phyloP scores from a whole-genome alignment of 2,888 invertebrate species.

The Pomacea canaliculata region DNA sequence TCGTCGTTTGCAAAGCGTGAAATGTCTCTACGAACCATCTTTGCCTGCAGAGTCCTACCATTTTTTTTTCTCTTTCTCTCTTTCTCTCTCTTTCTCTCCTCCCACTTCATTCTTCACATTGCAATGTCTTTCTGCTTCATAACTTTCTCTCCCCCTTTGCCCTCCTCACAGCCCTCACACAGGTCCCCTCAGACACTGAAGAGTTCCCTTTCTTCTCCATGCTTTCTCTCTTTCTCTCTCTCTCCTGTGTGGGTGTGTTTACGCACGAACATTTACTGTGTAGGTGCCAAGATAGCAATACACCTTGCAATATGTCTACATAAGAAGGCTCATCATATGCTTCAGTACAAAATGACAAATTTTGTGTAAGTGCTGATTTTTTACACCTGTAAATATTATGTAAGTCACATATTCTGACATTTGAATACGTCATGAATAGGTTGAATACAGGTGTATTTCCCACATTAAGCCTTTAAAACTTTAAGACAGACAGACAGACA shows the following conservation, averaged over 20 bases:
- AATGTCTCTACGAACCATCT: conserved; percentile 5
- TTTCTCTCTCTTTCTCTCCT: not conserved
- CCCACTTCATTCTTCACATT: not conserved
- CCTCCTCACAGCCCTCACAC: not conserved
- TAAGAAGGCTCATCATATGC: no score
- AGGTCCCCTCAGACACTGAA: not conserved
- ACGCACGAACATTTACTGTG: not conserved
- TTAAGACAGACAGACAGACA: no score
- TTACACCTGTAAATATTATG: no score
- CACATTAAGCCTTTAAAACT: no score
- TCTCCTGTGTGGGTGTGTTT: not conserved
- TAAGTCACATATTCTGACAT: no score
- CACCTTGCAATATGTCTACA: no score
- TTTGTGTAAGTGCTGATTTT: no score
- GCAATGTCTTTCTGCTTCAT: not conserved
- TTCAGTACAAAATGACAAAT: no score
- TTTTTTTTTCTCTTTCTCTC: not conserved
- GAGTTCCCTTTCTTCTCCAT: not conserved
- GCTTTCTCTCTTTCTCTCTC: conserved; percentile 7
- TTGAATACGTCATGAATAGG: no score
- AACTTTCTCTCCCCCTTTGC: not conserved
- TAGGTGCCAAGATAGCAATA: not conserved
- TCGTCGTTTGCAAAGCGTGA: conserved; percentile 27
- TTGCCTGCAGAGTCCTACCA: conserved; percentile 1
- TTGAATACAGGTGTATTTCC: no score